Evolutionary conservation across 2,888 invertebrate genomes (phyloP).

Genomic region (Hypercompe scribonia): DNA sequence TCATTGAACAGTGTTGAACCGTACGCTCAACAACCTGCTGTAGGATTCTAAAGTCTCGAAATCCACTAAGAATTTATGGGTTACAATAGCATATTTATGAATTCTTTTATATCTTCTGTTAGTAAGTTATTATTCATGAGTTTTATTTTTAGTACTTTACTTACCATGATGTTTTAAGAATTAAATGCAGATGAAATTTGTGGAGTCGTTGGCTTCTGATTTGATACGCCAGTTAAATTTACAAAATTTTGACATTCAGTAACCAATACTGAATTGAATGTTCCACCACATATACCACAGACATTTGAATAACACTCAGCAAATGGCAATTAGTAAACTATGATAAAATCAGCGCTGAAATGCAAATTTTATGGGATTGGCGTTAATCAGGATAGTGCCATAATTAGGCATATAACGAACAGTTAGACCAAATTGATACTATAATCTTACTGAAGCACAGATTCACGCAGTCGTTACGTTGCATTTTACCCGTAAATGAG

Average conservation of each 20-base stretch:
- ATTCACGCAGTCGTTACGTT: not conserved
- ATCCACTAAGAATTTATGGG: slow-evolving; percentile 3
- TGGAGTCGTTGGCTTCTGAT: not conserved
- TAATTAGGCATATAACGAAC: no score
- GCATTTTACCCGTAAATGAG: not conserved
- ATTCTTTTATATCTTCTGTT: not conserved
- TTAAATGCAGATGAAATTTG: not conserved
- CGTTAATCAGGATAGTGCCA: not conserved
- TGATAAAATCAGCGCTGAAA: not conserved
- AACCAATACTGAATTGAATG: not conserved
- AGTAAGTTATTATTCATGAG: not conserved
- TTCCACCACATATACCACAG: not conserved
- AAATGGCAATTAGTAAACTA: not conserved
- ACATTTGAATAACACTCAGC: not conserved
- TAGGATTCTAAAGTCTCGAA: slow-evolving; percentile 3
- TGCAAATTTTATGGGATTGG: no score
- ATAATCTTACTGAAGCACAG: not conserved
- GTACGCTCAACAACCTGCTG: slow-evolving; percentile 1
- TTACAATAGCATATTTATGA: not conserved
- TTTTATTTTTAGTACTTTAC: not conserved
- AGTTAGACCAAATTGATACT: not conserved
- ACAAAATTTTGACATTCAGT: not conserved
- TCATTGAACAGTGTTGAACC: slow-evolving; percentile 15
- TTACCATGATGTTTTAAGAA: not conserved
- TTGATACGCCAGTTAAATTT: not conserved